These are phyloP conservation scores for Rhagoletis zephyria DNA, from an alignment of 1,140 invertebrate genomes.

Conservation along the genomic window DNA sequence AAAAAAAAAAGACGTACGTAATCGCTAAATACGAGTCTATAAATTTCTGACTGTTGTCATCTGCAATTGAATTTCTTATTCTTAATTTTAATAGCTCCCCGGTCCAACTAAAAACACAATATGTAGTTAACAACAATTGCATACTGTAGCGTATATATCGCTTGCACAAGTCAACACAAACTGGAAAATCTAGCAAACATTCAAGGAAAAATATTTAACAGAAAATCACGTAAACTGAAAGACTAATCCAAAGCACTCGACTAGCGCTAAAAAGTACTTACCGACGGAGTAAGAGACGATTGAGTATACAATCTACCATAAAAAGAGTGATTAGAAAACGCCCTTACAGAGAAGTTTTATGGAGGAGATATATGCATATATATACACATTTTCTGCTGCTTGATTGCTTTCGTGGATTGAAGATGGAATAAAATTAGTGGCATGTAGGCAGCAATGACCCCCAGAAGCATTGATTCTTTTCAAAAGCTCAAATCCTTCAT, in stretches of 20 bases:
- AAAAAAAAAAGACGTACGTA: background rate
- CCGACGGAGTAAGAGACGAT: background rate
- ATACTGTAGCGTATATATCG: background rate
- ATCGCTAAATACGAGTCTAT: background rate
- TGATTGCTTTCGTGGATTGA: background rate
- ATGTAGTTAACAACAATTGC: background rate
- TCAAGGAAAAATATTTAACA: constrained; percentile 20
- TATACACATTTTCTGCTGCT: background rate
- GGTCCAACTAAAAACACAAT: constrained; percentile 49
- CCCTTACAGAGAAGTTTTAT: background rate
- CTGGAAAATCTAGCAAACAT: background rate
- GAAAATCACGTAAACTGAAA: background rate
- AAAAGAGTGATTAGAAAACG: too few relatives aligned
- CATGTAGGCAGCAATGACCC: background rate
- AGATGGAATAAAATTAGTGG: background rate
- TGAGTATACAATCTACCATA: too few relatives aligned
- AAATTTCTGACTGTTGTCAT: background rate
- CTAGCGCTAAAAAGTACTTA: background rate
- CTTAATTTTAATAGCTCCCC: constrained; percentile 35
- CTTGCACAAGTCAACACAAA: constrained; percentile 17
- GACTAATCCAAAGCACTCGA: too few relatives aligned
- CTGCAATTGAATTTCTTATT: background rate
- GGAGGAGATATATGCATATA: background rate
- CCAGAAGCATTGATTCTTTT: background rate
- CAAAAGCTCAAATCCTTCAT: too few relatives aligned